Conservation (phyloP, 23 tunicate species). For the Halocynthia aurantium region DNA sequence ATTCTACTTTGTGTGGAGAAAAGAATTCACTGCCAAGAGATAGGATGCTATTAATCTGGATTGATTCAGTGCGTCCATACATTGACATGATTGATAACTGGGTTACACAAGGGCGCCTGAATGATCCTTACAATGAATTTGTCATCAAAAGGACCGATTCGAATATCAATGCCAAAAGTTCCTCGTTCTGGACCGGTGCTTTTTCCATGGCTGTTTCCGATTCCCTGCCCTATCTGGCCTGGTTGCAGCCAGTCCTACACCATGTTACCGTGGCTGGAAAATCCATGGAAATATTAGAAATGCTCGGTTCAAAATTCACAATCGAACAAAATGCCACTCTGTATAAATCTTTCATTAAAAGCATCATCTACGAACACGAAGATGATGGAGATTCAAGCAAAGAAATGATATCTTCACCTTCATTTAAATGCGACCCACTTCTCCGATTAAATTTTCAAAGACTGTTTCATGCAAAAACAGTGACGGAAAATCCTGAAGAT, state of each 20-base stretch:
- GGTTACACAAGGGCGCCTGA: slow-evolving; percentile 46
- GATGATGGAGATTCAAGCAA: too few species aligned
- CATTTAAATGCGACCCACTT: neutral
- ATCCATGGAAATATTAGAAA: slow-evolving; percentile 70
- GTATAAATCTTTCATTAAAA: slow-evolving; percentile 2
- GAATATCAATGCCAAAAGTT: slow-evolving; percentile 10
- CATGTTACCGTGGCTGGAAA: slow-evolving; percentile 55
- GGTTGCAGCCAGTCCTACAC: slow-evolving; percentile 38
- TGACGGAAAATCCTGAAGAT: neutral
- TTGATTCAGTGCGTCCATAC: slow-evolving; percentile 53
- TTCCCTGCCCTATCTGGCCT: slow-evolving; percentile 19
- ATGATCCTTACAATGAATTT: slow-evolving; percentile 56
- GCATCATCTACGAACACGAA: neutral
- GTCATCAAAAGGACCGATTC: slow-evolving; percentile 7
- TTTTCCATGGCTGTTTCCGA: slow-evolving; percentile 14
- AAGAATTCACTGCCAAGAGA: too few species aligned
- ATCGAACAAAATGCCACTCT: neutral
- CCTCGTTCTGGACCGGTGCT: slow-evolving; percentile 49
- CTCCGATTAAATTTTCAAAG: slow-evolving; percentile 17
- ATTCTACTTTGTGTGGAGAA: too few species aligned
- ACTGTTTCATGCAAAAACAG: neutral
- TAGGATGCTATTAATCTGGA: slow-evolving; percentile 56
- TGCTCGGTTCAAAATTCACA: slow-evolving; percentile 15
- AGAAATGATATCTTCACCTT: too few species aligned
- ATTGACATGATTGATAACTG: slow-evolving; percentile 69